These are phyloP conservation scores for Aplochiton taeniatus DNA, from an alignment of 2,797 vertebrate genomes.

Conservation along the genomic window DNA sequence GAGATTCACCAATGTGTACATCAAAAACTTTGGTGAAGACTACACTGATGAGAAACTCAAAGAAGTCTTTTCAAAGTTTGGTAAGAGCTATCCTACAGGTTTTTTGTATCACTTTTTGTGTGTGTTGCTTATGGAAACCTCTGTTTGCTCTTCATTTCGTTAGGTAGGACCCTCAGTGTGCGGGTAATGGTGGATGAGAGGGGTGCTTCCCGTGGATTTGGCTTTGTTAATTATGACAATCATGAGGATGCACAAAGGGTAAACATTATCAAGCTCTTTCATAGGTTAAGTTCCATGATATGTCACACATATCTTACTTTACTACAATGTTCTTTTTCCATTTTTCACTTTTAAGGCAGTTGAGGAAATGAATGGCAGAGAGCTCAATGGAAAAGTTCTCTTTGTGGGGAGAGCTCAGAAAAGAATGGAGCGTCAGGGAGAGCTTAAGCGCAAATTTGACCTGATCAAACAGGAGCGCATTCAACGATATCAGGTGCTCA, in stretches of 20 bases:
- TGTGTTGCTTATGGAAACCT: not conserved
- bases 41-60: constrained; percentile 83
- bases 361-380: constrained; percentile 91
- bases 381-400: constrained; percentile 83
- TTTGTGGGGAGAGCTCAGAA: constrained; percentile 96
- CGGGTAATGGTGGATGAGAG: constrained; percentile 90
- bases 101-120: no score
- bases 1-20: constrained; percentile 97
- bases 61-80: constrained; percentile 86
- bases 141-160: constrained; percentile 5
- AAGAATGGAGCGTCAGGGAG: constrained; percentile 89
- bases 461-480: constrained; percentile 93
- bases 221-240: constrained; percentile 94
- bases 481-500: constrained; percentile 88
- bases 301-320: no score
- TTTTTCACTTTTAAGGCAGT: constrained; percentile 80
- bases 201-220: constrained; percentile 88
- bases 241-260: constrained; percentile 96
- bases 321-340: not conserved
- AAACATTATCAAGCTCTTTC: constrained; percentile 28
- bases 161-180: constrained; percentile 91
- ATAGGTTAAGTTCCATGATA: no score
- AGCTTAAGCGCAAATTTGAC: constrained; percentile 92
- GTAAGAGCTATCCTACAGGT: constrained; percentile 60
- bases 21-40: constrained; percentile 94